A percentile compares a stretch with the other conserved stretches of the same genome.
Conservation (phyloP, 2,888 invertebrate genomes). For the Dicyrtomina minuta region DNA sequence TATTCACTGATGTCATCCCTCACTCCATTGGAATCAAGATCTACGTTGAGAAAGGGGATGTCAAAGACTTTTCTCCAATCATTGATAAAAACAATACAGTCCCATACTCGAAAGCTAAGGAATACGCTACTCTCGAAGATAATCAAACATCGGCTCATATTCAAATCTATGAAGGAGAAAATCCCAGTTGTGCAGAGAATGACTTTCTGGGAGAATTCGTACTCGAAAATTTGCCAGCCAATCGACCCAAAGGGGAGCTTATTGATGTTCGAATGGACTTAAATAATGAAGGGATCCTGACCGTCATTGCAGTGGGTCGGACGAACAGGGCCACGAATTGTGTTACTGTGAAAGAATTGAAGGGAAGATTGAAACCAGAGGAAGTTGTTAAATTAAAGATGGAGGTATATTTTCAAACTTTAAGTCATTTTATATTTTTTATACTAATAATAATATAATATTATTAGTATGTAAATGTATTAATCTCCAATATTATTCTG, state of each 20-base stretch:
- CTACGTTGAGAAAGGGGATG: not conserved
- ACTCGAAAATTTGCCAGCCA: not conserved
- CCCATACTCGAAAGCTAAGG: not conserved
- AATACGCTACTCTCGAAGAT: not conserved
- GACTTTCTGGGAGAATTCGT: constrained; percentile 7
- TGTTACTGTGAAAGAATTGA: not conserved
- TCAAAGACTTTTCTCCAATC: constrained; percentile 11
- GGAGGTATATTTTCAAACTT: too few species aligned
- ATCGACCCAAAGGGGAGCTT: not conserved
- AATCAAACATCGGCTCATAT: not conserved
- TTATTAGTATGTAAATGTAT: too few species aligned
- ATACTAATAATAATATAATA: not conserved
- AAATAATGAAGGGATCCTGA: constrained; percentile 6
- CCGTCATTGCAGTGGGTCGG: not conserved
- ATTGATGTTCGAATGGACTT: constrained; percentile 8
- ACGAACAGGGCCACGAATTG: not conserved
- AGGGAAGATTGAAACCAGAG: not conserved
- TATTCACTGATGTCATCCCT: constrained; percentile 28
- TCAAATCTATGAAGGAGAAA: constrained; percentile 17
- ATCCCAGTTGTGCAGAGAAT: not conserved
- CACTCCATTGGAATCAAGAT: constrained; percentile 24
- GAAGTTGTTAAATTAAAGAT: not conserved
- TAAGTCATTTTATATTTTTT: not conserved
- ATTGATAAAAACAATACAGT: constrained; percentile 25
- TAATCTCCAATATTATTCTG: too few species aligned